Evolutionary conservation across 1,140 invertebrate genomes (phyloP).

Genomic region (Bombus cullumanus): DNA sequence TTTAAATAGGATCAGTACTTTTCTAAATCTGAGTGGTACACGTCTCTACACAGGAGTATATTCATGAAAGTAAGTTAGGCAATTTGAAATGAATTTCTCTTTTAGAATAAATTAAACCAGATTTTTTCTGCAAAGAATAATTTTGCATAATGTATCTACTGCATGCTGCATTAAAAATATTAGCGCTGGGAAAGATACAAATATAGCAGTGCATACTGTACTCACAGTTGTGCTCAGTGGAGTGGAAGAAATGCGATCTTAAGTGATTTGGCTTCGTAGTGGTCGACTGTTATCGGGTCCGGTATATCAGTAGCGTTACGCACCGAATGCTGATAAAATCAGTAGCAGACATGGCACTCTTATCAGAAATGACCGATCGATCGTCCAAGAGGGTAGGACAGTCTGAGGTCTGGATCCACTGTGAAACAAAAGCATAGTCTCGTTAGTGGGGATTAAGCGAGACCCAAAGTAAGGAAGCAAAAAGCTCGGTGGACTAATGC

Average conservation of each 20-base stretch:
- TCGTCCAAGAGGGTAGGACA: constrained; percentile 51
- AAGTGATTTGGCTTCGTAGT: constrained; percentile 47
- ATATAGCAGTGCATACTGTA: neutral
- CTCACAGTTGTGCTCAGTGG: neutral
- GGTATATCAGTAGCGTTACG: constrained; percentile 55
- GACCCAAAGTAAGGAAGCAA: constrained; percentile 7
- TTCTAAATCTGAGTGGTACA: no score
- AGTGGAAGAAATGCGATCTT: constrained; percentile 40
- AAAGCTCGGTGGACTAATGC: constrained; percentile 49
- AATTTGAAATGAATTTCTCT: no score
- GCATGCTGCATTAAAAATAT: neutral
- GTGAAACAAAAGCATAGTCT: constrained; percentile 65
- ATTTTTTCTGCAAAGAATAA: no score
- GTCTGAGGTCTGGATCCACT: constrained; percentile 14
- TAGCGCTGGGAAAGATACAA: neutral
- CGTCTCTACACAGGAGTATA: no score
- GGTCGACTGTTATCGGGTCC: constrained; percentile 47
- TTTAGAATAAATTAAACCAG: no score
- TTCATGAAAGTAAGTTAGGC: no score
- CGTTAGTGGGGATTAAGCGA: constrained; percentile 64
- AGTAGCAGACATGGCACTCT: constrained; percentile 35
- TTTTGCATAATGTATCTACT: no score
- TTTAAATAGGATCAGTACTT: no score
- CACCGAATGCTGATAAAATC: constrained; percentile 59
- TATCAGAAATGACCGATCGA: constrained; percentile 60